Evolutionary conservation across 1,140 invertebrate species (phyloP), one percentile per base, ranked within the genome.

Genomic region (Paralvinella palmiformis): DNA sequence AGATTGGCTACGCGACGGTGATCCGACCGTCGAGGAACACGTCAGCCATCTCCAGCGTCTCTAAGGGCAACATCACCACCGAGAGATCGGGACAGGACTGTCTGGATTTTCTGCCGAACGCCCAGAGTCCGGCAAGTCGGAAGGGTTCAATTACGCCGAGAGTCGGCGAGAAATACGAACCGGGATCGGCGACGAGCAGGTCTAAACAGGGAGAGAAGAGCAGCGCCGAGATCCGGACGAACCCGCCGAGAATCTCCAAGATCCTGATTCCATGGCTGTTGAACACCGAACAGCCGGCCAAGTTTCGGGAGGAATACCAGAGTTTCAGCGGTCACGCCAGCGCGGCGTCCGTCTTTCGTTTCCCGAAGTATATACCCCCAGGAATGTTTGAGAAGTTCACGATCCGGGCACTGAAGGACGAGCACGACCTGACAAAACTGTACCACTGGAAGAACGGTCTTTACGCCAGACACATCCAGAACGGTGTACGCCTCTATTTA

Each of bases 391-490:
- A 77, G 60, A 62, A 71, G 13, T 62, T 77, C 2, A 69, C 65
- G 31, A 71, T 75, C 6, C 68, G 72, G 5, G 65, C 69, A 3
- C 71, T 74, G 29, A 59, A 58, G 6, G 68, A 71, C 24, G 68
- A 68, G 50, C 62, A 72, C 48, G 70, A 71, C 5, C 59, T 75
- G 3, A 61, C 53, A 10, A 72, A 73, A 52, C 37, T 71, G 27
- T 67, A 70, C 10, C 77, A 79, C 59, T 79, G 77, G 76, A 67
- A 70, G 48, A 64, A 69, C 10, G 76, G 77, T 22, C 64, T 77
- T n/a, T 70, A 73, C 50, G 74, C 73, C 1, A 32, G 59, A 41
- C 74, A 77, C 59, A 20, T 27, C 24, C 17, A 24, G 36, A 32
- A 53, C 32, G 27, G 52, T 1, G 24, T 70, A 59, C 60, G 74